These are phyloP conservation scores for Pyrrhura leucotis DNA, from an alignment of 2,797 vertebrate genomes.

Conservation along the genomic window DNA sequence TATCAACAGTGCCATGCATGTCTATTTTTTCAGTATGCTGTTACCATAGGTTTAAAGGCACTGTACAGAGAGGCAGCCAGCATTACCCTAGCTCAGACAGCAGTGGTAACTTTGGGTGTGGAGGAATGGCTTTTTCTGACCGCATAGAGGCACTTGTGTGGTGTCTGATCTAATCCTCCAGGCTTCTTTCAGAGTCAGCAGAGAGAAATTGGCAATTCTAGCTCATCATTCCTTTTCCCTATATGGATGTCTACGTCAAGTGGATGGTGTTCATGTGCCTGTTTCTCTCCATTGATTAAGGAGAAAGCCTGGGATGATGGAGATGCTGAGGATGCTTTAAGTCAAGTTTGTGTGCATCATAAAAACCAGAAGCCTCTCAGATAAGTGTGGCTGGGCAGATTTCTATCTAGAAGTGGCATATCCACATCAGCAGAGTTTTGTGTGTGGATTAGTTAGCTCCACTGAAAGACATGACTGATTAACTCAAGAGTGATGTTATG, in stretches of 20 bases:
- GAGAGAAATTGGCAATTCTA: neutral
- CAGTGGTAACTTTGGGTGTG: neutral
- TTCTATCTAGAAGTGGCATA: neutral
- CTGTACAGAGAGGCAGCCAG: neutral
- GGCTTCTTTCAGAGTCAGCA: neutral
- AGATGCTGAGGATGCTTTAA: neutral
- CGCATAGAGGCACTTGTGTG: neutral
- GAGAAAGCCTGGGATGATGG: neutral
- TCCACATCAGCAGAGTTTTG: neutral
- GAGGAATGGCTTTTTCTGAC: neutral
- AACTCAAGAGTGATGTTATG: neutral
- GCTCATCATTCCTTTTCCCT: neutral
- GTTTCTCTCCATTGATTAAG: neutral
- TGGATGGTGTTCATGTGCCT: neutral
- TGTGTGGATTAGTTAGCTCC: neutral
- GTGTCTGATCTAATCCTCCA: neutral
- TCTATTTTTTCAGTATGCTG: neutral
- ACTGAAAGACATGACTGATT: neutral
- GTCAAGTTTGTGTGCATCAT: neutral
- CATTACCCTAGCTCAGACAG: neutral
- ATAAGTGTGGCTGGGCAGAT: neutral
- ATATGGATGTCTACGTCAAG: fast-evolving
- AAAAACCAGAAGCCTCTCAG: neutral
- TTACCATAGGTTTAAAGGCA: neutral
- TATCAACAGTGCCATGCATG: neutral